phyloP scores from a whole-genome alignment of 2,888 invertebrate species.

The Alsophila aescularia region DNA sequence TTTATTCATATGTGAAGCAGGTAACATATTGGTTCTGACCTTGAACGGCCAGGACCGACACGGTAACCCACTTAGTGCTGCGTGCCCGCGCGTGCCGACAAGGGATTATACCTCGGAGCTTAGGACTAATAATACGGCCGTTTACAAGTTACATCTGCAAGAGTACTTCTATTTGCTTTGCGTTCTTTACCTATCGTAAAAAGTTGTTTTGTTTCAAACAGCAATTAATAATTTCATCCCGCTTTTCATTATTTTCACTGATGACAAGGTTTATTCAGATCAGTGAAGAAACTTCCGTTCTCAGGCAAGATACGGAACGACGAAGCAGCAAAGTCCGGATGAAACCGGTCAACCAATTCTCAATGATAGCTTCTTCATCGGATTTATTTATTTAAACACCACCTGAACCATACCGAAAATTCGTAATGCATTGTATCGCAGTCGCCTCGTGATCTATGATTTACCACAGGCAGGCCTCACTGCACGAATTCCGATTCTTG shows the following conservation, averaged over 20 bases:
- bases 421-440: conserved; percentile 33
- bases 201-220: neutral
- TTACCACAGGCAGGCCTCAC: conserved; percentile 51
- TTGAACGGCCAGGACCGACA: conserved; percentile 66
- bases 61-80: conserved; percentile 71
- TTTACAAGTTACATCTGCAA: conserved; percentile 63
- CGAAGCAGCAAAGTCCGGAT: conserved; percentile 42
- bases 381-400: conserved; percentile 7
- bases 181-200: conserved; percentile 7
- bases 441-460: conserved; percentile 65
- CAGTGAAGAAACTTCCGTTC: conserved; percentile 51
- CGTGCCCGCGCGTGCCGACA: conserved; percentile 70
- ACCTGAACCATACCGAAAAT: conserved; percentile 37
- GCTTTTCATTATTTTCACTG: neutral
- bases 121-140: conserved; percentile 55
- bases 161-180: conserved; percentile 17
- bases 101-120: conserved; percentile 60
- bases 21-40: conserved; percentile 58
- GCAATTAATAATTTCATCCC: neutral
- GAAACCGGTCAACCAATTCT: conserved; percentile 40
- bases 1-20: conserved; percentile 30
- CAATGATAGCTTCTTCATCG: neutral
- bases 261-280: conserved; percentile 26
- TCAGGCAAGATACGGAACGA: conserved; percentile 63
- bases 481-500: conserved; percentile 60